Percentiles rank a stretch among this genome's conserved stretches.
phyloP scores from a whole-genome alignment of 1,140 invertebrate species.

The Melipona quadrifasciata region DNA sequence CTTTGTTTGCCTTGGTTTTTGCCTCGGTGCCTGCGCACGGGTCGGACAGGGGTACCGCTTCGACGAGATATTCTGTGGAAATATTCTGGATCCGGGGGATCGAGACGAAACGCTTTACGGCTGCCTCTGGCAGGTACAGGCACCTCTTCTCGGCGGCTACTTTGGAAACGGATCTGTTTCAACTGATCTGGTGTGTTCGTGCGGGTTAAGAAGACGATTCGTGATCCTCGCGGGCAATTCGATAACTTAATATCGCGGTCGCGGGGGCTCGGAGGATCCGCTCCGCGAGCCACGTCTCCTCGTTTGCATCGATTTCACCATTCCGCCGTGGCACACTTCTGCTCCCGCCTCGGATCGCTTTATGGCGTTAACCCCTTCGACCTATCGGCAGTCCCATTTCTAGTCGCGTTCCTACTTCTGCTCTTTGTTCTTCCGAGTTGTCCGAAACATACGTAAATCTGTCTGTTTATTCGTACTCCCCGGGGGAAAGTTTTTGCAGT shows the following conservation, averaged over 20 bases:
- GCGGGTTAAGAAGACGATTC: not conserved
- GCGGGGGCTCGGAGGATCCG: not conserved
- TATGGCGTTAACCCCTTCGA: not conserved
- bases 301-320: conserved; percentile 36
- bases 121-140: conserved; percentile 44
- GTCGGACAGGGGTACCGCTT: conserved; percentile 23
- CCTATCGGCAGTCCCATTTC: not conserved
- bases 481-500: no score
- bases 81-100: conserved; percentile 19
- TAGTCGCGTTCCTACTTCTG: no score
- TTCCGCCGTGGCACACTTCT: not conserved
- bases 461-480: no score
- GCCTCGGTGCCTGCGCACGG: not conserved
- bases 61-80: not conserved
- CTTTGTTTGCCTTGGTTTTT: conserved; percentile 55
- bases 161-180: not conserved
- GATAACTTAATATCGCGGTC: conserved; percentile 23
- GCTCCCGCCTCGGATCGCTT: not conserved
- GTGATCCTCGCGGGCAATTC: conserved; percentile 13
- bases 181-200: no score
- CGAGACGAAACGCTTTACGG: conserved; percentile 48
- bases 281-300: conserved; percentile 8
- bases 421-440: not conserved
- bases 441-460: not conserved
- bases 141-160: not conserved